Percentiles rank a stretch among this genome's conserved stretches.
Conservation (phyloP, 2,888 invertebrate genomes). For the Dryobotodes eremita region DNA sequence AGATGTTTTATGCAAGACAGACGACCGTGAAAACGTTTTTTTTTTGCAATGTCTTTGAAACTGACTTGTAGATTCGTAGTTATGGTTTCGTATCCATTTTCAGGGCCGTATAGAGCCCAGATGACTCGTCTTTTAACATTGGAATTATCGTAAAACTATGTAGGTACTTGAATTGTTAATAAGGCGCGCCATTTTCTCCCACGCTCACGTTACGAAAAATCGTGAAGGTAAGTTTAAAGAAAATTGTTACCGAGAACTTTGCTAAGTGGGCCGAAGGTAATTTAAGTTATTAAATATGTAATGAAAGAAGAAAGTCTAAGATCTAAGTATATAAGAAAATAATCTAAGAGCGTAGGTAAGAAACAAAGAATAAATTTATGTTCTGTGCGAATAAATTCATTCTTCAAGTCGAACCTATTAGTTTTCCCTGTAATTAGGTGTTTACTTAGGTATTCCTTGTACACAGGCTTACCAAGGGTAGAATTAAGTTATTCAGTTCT, state of each 20-base stretch:
- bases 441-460: slow-evolving; percentile 33
- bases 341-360: background rate
- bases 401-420: background rate
- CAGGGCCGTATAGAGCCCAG: background rate
- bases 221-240: slow-evolving; percentile 16
- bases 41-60: slow-evolving; percentile 33
- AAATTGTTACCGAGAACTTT: slow-evolving; percentile 4
- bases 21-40: slow-evolving; percentile 46
- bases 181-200: slow-evolving; percentile 27
- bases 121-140: background rate
- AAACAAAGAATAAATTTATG: background rate
- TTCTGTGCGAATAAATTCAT: background rate
- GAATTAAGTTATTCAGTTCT: slow-evolving; percentile 38
- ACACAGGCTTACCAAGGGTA: slow-evolving; percentile 16
- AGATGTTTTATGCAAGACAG: slow-evolving; percentile 36
- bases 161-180: background rate
- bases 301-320: background rate
- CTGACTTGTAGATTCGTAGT: slow-evolving; percentile 23
- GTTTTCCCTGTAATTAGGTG: background rate
- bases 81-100: slow-evolving; percentile 10
- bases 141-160: slow-evolving; percentile 8
- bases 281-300: background rate
- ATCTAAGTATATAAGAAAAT: background rate
- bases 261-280: background rate
- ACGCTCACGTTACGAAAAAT: slow-evolving; percentile 5